These are phyloP conservation scores for Tetrapedia diversipes DNA, from an alignment of 2,888 invertebrate species.

Conservation along the genomic window DNA sequence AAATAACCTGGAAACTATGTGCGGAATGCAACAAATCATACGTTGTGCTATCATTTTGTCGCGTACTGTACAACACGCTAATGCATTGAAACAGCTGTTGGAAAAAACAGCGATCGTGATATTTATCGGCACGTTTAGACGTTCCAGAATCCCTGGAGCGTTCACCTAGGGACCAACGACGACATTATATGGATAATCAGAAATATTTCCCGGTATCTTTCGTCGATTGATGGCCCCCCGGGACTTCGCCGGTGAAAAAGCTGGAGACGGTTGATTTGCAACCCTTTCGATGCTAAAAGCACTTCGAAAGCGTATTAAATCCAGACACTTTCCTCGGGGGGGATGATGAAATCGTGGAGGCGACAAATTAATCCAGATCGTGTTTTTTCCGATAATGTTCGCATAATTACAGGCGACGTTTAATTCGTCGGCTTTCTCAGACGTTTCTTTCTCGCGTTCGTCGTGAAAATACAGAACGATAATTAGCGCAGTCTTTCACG, in stretches of 20 bases:
- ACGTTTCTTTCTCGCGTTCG: too few species aligned
- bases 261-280: constrained; percentile 18
- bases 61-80: too few species aligned
- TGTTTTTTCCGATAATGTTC: not conserved
- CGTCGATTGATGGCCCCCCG: constrained; percentile 21
- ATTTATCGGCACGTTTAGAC: not conserved
- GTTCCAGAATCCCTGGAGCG: not conserved
- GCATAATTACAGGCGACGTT: not conserved
- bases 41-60: too few species aligned
- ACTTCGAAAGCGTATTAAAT: constrained; percentile 38
- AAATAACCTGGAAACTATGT: too few species aligned
- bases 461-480: too few species aligned
- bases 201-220: constrained; percentile 5
- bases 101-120: too few species aligned
- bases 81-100: too few species aligned
- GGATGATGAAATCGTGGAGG: constrained; percentile 1
- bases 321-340: not conserved
- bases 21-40: too few species aligned
- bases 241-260: constrained; percentile 11
- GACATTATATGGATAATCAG: constrained; percentile 29
- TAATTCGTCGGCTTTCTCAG: too few species aligned
- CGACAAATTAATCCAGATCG: constrained; percentile 9
- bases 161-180: not conserved
- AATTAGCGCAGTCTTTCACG: too few species aligned
- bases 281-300: constrained; percentile 29